phyloP scores from a whole-genome alignment of 2,113 vertebrate species.

The Thermophis baileyi region DNA sequence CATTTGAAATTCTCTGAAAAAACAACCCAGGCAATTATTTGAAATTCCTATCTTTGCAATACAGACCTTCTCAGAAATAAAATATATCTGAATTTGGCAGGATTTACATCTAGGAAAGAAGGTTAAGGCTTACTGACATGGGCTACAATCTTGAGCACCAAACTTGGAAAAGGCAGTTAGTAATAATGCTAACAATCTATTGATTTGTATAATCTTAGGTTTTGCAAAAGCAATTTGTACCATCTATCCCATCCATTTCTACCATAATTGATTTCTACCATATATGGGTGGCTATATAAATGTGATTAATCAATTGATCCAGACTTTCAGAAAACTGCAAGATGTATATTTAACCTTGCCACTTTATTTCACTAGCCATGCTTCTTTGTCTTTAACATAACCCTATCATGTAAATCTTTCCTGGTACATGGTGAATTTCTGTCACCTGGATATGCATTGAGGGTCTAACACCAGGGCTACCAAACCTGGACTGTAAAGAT shows the following conservation, averaged over 20 bases:
- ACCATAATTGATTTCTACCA: background rate
- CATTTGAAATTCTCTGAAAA: background rate
- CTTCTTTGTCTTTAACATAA: background rate
- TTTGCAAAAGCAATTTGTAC: background rate
- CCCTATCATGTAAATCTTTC: background rate
- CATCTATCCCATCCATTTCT: background rate
- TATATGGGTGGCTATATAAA: background rate
- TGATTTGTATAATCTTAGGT: background rate
- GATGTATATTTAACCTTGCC: background rate
- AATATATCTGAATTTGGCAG: background rate
- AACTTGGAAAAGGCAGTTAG: background rate
- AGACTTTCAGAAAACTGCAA: background rate
- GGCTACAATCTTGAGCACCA: background rate
- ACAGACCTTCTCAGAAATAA: background rate
- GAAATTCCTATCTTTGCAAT: background rate
- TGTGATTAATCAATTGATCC: background rate
- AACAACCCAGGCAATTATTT: background rate
- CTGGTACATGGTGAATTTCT: background rate
- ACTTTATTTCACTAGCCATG: background rate
- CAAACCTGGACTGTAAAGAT: background rate
- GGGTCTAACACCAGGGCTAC: background rate
- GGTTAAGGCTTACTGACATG: background rate
- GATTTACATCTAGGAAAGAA: background rate
- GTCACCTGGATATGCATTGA: background rate
- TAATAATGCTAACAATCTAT: background rate